Evolutionary conservation across 1,140 invertebrate species (phyloP).

Genomic region (Philopotamus ludificatus): DNA sequence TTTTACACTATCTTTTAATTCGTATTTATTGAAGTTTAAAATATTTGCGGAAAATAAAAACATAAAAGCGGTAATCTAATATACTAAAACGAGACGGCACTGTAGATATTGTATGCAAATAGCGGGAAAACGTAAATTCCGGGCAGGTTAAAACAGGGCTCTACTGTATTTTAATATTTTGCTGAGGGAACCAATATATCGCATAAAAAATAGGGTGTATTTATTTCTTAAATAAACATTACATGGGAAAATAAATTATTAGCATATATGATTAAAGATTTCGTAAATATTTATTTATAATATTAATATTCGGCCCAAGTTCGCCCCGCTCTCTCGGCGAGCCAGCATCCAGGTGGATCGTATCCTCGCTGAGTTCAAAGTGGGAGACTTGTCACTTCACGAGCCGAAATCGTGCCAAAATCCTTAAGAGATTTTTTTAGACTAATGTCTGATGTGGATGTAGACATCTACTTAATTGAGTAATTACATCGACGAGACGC

Average conservation of each 20-base stretch:
- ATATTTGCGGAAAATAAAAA: no score
- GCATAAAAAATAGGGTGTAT: not conserved
- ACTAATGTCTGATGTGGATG: conserved; percentile 2
- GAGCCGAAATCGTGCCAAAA: conserved; percentile 35
- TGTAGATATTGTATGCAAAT: no score
- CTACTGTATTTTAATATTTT: no score
- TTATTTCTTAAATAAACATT: no score
- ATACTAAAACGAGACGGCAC: not conserved
- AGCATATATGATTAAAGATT: not conserved
- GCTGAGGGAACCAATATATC: no score
- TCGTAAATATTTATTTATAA: no score
- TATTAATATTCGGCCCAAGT: no score
- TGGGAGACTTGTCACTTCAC: conserved; percentile 25
- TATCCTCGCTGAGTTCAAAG: conserved; percentile 38
- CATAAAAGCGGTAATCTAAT: not conserved
- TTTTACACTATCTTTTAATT: no score
- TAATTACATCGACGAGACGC: conserved; percentile 38
- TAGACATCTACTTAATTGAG: conserved; percentile 37
- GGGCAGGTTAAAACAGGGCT: no score
- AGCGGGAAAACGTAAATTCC: no score
- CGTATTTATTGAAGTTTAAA: no score
- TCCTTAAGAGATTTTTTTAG: conserved; percentile 6
- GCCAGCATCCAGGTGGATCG: conserved; percentile 37
- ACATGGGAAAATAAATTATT: not conserved
- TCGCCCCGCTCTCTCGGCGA: not conserved